Evolutionary conservation across 2,888 invertebrate genomes (phyloP).

Genomic region (Epicampocera succincta): DNA sequence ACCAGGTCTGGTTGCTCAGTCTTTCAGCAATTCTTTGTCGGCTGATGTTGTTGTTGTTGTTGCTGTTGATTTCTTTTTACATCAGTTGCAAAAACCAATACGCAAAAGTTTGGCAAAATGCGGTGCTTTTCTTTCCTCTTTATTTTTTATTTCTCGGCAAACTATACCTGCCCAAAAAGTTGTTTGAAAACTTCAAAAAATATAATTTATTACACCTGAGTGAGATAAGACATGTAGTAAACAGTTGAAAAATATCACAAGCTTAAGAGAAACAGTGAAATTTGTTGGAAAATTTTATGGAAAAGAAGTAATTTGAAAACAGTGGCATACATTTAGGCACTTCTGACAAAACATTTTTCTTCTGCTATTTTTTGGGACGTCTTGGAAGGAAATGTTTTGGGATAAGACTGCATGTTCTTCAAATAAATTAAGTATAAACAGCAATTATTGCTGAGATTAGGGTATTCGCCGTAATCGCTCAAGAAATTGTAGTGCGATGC

Average conservation of each 20-base stretch:
- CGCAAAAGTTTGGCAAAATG: slow-evolving; percentile 62
- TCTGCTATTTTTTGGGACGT: slow-evolving; percentile 58
- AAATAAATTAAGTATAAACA: slow-evolving; percentile 64
- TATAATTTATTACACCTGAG: slow-evolving; percentile 78
- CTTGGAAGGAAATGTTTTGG: slow-evolving; percentile 44
- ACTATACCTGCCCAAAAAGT: slow-evolving; percentile 60
- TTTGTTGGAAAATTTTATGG: slow-evolving; percentile 25
- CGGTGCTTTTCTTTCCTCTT: slow-evolving; percentile 17
- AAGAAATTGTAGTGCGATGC: too few species aligned
- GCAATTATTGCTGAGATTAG: slow-evolving; percentile 68
- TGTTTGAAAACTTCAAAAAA: slow-evolving; percentile 74
- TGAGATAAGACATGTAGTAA: slow-evolving; percentile 69
- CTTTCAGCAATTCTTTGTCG: slow-evolving; percentile 45
- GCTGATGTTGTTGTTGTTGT: slow-evolving; percentile 7
- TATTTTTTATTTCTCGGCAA: background rate
- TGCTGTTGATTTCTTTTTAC: slow-evolving; percentile 16
- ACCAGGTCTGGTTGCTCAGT: slow-evolving; percentile 58
- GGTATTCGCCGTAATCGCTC: background rate
- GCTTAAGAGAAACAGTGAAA: slow-evolving; percentile 26
- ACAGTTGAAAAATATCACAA: slow-evolving; percentile 40
- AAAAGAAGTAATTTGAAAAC: slow-evolving; percentile 33
- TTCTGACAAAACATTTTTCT: slow-evolving; percentile 63
- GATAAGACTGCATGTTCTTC: too few species aligned
- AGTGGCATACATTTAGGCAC: slow-evolving; percentile 66
- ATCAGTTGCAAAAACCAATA: slow-evolving; percentile 58